Evolutionary conservation across 2,888 invertebrate genomes (phyloP).

Genomic region (Sinotaia quadrata): DNA sequence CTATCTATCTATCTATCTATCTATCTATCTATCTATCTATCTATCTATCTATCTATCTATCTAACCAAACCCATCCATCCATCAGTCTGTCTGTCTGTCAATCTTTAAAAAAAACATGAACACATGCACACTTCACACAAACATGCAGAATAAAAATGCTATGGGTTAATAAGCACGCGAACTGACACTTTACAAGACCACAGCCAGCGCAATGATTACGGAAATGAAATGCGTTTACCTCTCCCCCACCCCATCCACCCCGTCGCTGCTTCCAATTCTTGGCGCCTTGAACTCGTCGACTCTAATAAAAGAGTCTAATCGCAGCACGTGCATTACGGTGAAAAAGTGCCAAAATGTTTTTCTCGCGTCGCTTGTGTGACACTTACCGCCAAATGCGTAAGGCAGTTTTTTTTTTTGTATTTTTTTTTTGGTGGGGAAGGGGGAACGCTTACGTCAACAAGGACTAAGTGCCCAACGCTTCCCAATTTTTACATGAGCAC

Average conservation of each 20-base stretch:
- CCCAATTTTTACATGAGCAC: too few species aligned
- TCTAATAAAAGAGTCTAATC: not conserved
- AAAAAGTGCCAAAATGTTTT: constrained; percentile 3
- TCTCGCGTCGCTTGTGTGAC: constrained; percentile 9
- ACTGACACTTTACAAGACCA: too few species aligned
- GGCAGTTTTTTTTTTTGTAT: too few species aligned
- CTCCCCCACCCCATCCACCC: not conserved
- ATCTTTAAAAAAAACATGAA: too few species aligned
- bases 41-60: constrained; percentile 3
- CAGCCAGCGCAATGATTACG: too few species aligned
- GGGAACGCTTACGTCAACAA: too few species aligned
- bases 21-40: not conserved
- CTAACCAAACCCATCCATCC: not conserved
- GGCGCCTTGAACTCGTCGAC: not conserved
- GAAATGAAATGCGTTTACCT: too few species aligned
- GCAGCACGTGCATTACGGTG: not conserved
- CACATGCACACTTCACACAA: too few species aligned
- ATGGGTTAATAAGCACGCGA: too few species aligned
- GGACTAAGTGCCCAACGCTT: too few species aligned
- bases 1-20: not conserved
- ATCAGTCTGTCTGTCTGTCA: not conserved
- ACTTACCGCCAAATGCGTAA: not conserved
- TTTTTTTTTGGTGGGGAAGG: too few species aligned
- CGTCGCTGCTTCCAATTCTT: not conserved
- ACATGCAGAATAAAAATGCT: too few species aligned